Evolutionary conservation across 35 echinoderm and acorn worm genomes (phyloP).

Genomic region (Antedon bifida): DNA sequence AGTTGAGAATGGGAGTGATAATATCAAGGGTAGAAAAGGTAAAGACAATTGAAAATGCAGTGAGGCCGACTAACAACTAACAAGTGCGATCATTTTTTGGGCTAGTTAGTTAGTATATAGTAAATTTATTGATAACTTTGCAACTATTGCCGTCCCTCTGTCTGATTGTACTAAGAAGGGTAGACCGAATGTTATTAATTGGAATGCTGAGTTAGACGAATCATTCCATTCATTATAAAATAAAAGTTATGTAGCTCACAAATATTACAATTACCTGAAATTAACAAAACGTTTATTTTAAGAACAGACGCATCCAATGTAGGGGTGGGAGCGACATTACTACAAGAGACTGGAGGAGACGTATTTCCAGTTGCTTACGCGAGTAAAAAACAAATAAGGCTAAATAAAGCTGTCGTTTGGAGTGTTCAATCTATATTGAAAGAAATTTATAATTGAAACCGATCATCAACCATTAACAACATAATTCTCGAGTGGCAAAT

Average conservation of each 20-base stretch:
- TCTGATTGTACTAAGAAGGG: constrained; percentile 19
- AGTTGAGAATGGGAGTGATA: not conserved
- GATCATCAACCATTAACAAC: constrained; percentile 34
- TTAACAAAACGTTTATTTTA: constrained; percentile 8
- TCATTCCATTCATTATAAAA: constrained; percentile 6
- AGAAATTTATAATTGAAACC: constrained; percentile 28
- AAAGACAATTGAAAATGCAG: not conserved
- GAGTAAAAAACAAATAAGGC: constrained; percentile 15
- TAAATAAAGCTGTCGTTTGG: constrained; percentile 32
- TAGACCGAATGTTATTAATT: constrained; percentile 1
- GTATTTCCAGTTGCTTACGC: constrained; percentile 22
- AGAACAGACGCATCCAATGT: constrained; percentile 1
- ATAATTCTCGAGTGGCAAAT: constrained; percentile 14
- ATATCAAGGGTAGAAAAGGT: constrained; percentile 9
- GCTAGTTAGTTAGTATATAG: constrained; percentile 17
- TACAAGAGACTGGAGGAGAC: constrained; percentile 15
- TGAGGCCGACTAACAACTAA: not conserved
- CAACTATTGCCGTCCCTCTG: constrained; percentile 5
- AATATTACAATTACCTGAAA: constrained; percentile 2
- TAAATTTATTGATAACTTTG: constrained; percentile 20
- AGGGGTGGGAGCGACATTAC: not conserved
- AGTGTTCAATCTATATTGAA: constrained; percentile 29
- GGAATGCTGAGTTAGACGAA: not conserved
- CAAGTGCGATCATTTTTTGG: constrained; percentile 7
- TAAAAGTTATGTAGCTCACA: not conserved